Base-by-base conservation (phyloP, 2,888 invertebrate species). In the Zhuqinia jingwanae region DNA sequence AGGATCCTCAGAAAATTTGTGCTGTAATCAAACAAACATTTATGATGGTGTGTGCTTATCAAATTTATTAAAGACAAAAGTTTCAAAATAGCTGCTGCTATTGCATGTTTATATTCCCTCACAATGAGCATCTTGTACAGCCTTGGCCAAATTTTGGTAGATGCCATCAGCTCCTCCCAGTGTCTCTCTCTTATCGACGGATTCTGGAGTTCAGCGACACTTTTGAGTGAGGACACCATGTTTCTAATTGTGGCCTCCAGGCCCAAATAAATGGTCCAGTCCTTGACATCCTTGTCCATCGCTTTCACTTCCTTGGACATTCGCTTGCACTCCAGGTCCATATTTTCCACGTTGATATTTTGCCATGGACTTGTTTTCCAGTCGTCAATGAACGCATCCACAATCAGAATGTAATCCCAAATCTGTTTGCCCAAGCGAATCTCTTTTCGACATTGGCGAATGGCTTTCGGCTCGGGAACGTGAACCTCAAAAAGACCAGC, bases 321-420 rank as follows among this genome's bases (percentile, higher is more conserved):
- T 92, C 98, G 97, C 92, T 99, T 99, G 92, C 98, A 98, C 93
- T 99, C 98, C 91, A 98, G 97, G 92, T 99, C 99, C 98, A 99
- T 98, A 92, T 98, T 98, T 93, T 99, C 99, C 56, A 98, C 98
- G 92, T 99, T 98, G 88, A 99, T 98, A 92, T 98, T 97, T 83
- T 97, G 95, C 99, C 99, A 99, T 0, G 97, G 97, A 0, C 98
- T 98, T 0, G 96, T 97, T 93, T 98, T 98, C 99, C 99, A 99
- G 92, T 98, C 97, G 91, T 97, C 96, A 76, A 99, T 97, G 92
- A 97, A 96, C 2, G 97, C 96, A 90, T 95, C 95, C 1, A 99
- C 98, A 90, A 98, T 97, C 91, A 95, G 94, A 11, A 96, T 96
- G 92, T 98, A 98, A 93, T 99, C 98, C 99, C 99, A 99, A 13